Evolutionary conservation across 2,888 invertebrate genomes (phyloP).

Genomic region (Athrips mouffetella): DNA sequence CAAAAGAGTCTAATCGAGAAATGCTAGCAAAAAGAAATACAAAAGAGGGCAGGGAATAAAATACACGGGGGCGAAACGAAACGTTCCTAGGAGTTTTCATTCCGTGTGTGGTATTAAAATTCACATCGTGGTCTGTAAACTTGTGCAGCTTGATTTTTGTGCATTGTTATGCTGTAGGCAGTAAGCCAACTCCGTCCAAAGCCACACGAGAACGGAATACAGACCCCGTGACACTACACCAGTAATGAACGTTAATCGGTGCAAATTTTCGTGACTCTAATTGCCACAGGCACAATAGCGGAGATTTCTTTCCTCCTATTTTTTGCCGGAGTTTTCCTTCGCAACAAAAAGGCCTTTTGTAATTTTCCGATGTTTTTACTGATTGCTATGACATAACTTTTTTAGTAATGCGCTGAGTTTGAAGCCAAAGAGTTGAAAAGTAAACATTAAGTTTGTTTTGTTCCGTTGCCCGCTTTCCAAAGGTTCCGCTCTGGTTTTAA

Average conservation of each 20-base stretch:
- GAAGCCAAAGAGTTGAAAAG: too few relatives aligned
- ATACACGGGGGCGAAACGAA: conserved; percentile 19
- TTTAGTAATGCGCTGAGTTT: neutral
- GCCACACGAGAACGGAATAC: conserved; percentile 7
- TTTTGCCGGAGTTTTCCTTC: neutral
- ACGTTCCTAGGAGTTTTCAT: conserved; percentile 17
- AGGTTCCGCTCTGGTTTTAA: too few relatives aligned
- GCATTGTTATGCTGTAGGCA: conserved; percentile 34
- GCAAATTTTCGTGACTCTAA: conserved; percentile 29
- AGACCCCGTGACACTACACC: conserved; percentile 9
- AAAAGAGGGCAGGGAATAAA: conserved; percentile 28
- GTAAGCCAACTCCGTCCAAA: conserved; percentile 22
- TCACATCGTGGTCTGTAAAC: conserved; percentile 29
- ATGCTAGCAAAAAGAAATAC: conserved; percentile 25
- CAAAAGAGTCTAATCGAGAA: conserved; percentile 33
- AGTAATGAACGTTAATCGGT: conserved; percentile 33
- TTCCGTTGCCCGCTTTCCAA: too few relatives aligned
- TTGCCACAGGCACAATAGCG: conserved; percentile 27
- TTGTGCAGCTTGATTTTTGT: conserved; percentile 37
- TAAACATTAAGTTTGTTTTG: too few relatives aligned
- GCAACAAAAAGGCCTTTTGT: conserved; percentile 6
- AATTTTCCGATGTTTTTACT: conserved; percentile 9
- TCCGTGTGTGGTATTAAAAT: conserved; percentile 31
- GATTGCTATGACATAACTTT: conserved; percentile 5
- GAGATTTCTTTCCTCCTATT: conserved; percentile 5